phyloP scores from a whole-genome alignment of 2,113 vertebrate genomes.

The Callorhinus ursinus region DNA sequence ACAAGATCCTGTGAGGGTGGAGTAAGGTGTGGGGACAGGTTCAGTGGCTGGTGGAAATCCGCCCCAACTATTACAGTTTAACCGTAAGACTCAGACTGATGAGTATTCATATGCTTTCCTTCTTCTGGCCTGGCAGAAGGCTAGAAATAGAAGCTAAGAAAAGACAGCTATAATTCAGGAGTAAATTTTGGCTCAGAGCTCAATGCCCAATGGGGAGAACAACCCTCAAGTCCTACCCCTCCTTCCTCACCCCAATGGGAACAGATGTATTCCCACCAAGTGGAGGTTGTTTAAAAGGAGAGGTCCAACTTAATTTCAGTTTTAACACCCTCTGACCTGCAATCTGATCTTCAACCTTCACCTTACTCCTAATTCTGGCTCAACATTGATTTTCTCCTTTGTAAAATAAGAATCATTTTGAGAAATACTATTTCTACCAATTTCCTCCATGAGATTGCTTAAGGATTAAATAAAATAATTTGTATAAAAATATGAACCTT shows the following conservation, averaged over 20 bases:
- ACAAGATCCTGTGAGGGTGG: background rate
- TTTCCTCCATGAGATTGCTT: background rate
- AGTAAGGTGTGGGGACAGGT: background rate
- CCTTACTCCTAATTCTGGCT: background rate
- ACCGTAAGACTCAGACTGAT: background rate
- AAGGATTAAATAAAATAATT: background rate
- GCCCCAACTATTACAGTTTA: background rate
- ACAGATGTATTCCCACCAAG: background rate
- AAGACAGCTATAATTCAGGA: background rate
- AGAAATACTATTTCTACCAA: background rate
- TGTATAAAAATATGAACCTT: background rate
- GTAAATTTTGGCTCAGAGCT: background rate
- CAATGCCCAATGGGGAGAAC: background rate
- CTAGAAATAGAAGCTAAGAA: background rate
- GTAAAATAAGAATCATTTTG: background rate
- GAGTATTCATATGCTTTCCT: background rate
- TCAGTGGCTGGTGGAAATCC: background rate
- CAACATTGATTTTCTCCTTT: background rate
- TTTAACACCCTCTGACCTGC: background rate
- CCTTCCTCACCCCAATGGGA: background rate
- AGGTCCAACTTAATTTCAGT: background rate
- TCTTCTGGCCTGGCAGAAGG: background rate
- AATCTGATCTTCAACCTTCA: background rate
- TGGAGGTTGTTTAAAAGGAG: background rate
- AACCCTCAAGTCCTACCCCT: background rate